Base-by-base conservation (phyloP, 2,113 vertebrate species). In the Maccullochella peelii region DNA sequence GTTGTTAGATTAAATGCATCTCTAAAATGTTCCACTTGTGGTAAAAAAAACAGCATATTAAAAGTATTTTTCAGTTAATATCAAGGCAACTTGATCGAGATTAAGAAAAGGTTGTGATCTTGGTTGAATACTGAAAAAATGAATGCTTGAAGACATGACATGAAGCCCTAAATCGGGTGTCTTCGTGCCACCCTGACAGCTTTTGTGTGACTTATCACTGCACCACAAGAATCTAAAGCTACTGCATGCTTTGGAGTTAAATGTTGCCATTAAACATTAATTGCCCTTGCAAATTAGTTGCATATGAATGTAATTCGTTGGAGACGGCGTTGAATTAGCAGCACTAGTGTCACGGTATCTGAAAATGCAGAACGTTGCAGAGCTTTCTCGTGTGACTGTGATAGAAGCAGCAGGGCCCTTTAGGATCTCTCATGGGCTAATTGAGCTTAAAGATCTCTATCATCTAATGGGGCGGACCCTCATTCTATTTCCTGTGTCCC, bases 381-480 rank as follows among this genome's bases (percentile, higher is more conserved):
- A 68, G 55, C 33, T 7, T 38, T 57, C 30, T 15, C 18, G 6
- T 52, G 68, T 38, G 44, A 25, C 0, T 20, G 66, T 65, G 65
- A 65, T 4, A 25, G 73, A 77, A 44, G 74, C 23, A 65, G 50
- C 66, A 30, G 38, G 23, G 27, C 68, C 23, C 71, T 52, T 42
- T 11, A 8, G 5, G 14, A 33, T 73, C 59, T 70, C 55, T 77
- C 23, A 23, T 33, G 11, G 25, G 65, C 49, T 68, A 79, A 57
- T 27, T 47, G 58, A 77, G 81, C 57, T 21, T 66, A 40, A 78
- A 80, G 15, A 82, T 75, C 20, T 82, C 7, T 0, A n/a, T 21
- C 68, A 58, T 76, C 23, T n/a, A n/a, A 57, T 2, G 65, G 44
- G 73, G 71, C 10, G 5, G 16, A 27, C 65, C 5, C 6, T 73